A percentile compares a stretch with the other conserved stretches of the same genome.
phyloP scores from a whole-genome alignment of 2,888 invertebrate species.

The Pristionchus entomophagus region DNA sequence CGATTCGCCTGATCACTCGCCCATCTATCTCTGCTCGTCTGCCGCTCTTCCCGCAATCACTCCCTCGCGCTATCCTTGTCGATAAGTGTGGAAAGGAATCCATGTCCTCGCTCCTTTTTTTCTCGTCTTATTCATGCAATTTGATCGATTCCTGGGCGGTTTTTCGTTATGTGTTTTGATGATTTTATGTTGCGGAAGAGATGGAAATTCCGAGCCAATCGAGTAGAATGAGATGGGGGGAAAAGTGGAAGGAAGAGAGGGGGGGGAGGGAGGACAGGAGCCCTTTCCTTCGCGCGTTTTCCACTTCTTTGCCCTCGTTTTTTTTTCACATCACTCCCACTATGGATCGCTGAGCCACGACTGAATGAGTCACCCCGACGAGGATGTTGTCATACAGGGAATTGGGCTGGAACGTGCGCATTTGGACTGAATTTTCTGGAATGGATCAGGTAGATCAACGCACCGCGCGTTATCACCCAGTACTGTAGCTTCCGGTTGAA shows the following conservation, averaged over 20 bases:
- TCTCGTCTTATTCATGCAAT: not conserved
- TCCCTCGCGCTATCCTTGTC: constrained; percentile 50
- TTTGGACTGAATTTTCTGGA: too few relatives aligned
- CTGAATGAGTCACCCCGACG: too few relatives aligned
- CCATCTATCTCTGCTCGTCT: too few relatives aligned
- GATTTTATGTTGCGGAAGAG: not conserved
- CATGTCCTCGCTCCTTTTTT: not conserved
- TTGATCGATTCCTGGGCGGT: not conserved
- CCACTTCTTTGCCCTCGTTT: constrained; percentile 24
- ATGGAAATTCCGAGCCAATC: not conserved
- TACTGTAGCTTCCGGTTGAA: too few relatives aligned
- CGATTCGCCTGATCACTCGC: too few relatives aligned
- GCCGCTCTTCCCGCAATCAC: constrained; percentile 16
- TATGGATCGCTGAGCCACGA: not conserved
- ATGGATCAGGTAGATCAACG: too few relatives aligned
- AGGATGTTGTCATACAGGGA: too few relatives aligned
- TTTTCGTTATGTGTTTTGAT: not conserved
- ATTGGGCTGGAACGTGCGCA: too few relatives aligned
- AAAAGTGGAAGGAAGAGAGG: constrained; percentile 13
- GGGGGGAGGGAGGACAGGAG: too few relatives aligned
- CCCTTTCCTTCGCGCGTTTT: constrained; percentile 20
- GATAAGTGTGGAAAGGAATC: constrained; percentile 1
- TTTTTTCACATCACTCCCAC: not conserved
- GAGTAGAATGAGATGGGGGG: not conserved
- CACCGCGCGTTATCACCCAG: too few relatives aligned